These are phyloP conservation scores for Copidosoma floridanum DNA, from an alignment of 1,140 invertebrate genomes.

Conservation along the genomic window DNA sequence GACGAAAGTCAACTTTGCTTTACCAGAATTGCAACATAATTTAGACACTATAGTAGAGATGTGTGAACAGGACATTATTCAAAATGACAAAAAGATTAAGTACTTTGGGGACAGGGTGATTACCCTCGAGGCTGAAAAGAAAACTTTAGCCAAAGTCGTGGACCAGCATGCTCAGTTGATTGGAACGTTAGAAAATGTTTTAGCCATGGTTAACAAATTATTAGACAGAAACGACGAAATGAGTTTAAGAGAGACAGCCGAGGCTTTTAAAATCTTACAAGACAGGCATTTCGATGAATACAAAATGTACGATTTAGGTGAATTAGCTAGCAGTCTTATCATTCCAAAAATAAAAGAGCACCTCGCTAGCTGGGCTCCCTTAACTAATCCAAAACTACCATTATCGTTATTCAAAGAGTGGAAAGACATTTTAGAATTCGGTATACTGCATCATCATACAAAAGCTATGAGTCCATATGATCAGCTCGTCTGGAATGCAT, in stretches of 20 bases:
- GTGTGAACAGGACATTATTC: constrained; percentile 93
- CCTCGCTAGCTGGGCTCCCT: constrained; percentile 72
- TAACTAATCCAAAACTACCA: constrained; percentile 64
- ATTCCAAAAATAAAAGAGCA: constrained; percentile 67
- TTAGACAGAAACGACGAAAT: constrained; percentile 61
- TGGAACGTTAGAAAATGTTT: constrained; percentile 69
- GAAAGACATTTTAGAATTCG: constrained; percentile 65
- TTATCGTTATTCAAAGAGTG: constrained; percentile 71
- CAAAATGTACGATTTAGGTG: constrained; percentile 64
- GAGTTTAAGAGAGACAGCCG: constrained; percentile 70
- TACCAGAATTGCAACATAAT: constrained; percentile 93
- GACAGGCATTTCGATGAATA: constrained; percentile 64
- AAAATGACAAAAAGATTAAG: constrained; percentile 77
- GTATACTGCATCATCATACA: constrained; percentile 49
- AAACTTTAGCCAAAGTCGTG: constrained; percentile 68
- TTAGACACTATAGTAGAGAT: constrained; percentile 87
- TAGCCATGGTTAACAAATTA: constrained; percentile 70
- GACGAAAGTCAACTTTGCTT: constrained; percentile 62
- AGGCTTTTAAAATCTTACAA: constrained; percentile 74
- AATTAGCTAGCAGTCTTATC: constrained; percentile 66
- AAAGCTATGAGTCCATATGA: constrained; percentile 74
- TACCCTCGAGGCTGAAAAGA: constrained; percentile 76
- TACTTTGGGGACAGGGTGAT: constrained; percentile 76
- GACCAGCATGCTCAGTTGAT: constrained; percentile 74
- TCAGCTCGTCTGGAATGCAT: constrained; percentile 82